Conservation (phyloP, 1,140 invertebrate species). For the Cydia strobilella region DNA sequence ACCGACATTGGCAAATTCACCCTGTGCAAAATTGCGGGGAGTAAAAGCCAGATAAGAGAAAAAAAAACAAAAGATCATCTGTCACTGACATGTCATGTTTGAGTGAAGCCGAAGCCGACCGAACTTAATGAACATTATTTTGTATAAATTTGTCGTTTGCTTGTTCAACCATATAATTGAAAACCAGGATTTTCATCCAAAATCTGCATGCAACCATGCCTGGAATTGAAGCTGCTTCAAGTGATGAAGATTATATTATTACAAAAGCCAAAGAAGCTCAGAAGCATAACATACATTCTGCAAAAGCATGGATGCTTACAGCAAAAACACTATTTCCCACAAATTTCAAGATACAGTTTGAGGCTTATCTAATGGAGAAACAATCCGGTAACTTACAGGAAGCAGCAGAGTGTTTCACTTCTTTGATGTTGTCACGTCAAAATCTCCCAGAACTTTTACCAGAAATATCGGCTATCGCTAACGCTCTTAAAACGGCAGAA, state of each 20-base stretch:
- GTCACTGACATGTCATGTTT: too few relatives aligned
- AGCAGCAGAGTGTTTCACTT: constrained; percentile 91
- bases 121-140: too few relatives aligned
- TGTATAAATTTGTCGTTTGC: not conserved
- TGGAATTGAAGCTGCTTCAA: constrained; percentile 52
- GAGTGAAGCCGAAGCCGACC: too few relatives aligned
- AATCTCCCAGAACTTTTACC: constrained; percentile 84
- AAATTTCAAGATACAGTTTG: constrained; percentile 92
- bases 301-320: constrained; percentile 95
- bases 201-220: constrained; percentile 53
- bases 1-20: too few relatives aligned
- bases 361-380: constrained; percentile 91
- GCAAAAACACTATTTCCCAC: constrained; percentile 92
- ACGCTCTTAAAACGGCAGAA: constrained; percentile 84
- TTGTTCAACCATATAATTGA: not conserved
- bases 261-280: constrained; percentile 86
- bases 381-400: constrained; percentile 88
- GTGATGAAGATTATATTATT: constrained; percentile 90
- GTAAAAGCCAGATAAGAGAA: too few relatives aligned
- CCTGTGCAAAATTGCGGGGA: too few relatives aligned
- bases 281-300: constrained; percentile 86
- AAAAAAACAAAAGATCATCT: too few relatives aligned
- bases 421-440: constrained; percentile 69
- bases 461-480: constrained; percentile 89
- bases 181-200: not conserved